Conservation (phyloP, 2,113 vertebrate species). For the Mugil cephalus region DNA sequence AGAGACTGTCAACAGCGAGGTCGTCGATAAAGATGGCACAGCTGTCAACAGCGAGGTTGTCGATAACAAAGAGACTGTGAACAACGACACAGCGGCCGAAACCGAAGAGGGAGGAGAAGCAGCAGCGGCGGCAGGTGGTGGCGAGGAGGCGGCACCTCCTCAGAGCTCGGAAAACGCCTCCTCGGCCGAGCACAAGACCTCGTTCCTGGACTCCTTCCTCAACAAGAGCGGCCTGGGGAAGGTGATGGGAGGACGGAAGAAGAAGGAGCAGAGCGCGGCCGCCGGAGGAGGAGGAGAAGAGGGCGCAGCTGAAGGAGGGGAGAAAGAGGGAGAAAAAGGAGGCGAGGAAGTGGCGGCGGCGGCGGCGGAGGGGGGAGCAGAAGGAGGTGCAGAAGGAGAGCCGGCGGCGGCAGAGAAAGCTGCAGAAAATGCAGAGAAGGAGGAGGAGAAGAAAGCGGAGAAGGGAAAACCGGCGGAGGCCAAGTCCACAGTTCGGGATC, state of each 20-base stretch:
- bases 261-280: slow-evolving; percentile 74
- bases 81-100: slow-evolving; percentile 56
- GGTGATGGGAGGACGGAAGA: slow-evolving; percentile 84
- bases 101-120: slow-evolving; percentile 46
- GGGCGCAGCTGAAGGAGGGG: slow-evolving; percentile 52
- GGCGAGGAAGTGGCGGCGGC: slow-evolving; percentile 52
- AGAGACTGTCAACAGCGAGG: slow-evolving; percentile 70
- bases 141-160: slow-evolving; percentile 53
- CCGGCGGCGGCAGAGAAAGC: slow-evolving; percentile 70
- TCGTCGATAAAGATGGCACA: slow-evolving; percentile 52
- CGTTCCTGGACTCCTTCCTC: slow-evolving; percentile 85
- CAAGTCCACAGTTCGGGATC: slow-evolving; percentile 82
- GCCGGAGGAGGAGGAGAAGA: slow-evolving; percentile 65
- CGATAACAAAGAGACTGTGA: slow-evolving; percentile 75
- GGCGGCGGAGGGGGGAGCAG: slow-evolving; percentile 54
- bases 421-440: slow-evolving; percentile 75
- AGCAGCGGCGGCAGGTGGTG: slow-evolving; percentile 11
- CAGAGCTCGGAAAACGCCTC: slow-evolving; percentile 72
- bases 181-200: slow-evolving; percentile 78
- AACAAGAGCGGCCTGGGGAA: slow-evolving; percentile 86
- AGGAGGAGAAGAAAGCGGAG: slow-evolving; percentile 77
- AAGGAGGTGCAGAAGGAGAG: slow-evolving; percentile 68
- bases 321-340: slow-evolving; percentile 76
- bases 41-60: slow-evolving; percentile 62
- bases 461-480: slow-evolving; percentile 79